Conservation (phyloP, 2,113 vertebrate species). For the Malurus melanocephalus region DNA sequence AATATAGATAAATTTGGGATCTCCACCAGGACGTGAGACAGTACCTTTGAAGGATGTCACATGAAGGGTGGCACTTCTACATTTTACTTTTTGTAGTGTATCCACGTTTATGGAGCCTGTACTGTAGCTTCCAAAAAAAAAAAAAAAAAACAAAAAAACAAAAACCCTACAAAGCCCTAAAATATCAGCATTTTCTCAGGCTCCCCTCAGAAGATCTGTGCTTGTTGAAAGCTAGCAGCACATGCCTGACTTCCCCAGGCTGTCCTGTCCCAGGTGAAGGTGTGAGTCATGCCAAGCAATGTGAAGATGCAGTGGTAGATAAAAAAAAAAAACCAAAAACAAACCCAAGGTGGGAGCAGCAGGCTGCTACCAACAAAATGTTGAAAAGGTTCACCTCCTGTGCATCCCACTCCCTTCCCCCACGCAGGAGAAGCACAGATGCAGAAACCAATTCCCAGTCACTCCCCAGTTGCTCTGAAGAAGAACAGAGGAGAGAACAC, state of each 20-base stretch:
- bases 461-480: background rate
- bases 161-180: background rate
- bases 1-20: background rate
- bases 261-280: background rate
- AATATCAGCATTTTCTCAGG: background rate
- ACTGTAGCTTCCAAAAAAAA: background rate
- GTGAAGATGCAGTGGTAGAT: background rate
- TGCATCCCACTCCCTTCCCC: background rate
- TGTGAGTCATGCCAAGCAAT: background rate
- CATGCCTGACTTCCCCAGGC: background rate
- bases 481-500: background rate
- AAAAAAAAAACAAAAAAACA: background rate
- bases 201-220: background rate
- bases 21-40: background rate
- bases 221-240: background rate
- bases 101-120: background rate
- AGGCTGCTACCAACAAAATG: background rate
- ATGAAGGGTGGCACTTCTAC: background rate
- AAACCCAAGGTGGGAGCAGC: background rate
- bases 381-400: rapidly evolving
- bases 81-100: background rate
- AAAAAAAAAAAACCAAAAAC: background rate
- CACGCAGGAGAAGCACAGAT: background rate
- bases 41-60: background rate
- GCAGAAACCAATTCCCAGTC: background rate